Percentiles rank a stretch among this genome's conserved stretches.
phyloP scores from a whole-genome alignment of 1,140 invertebrate genomes.

The Mycetomoellerius zeteki region DNA sequence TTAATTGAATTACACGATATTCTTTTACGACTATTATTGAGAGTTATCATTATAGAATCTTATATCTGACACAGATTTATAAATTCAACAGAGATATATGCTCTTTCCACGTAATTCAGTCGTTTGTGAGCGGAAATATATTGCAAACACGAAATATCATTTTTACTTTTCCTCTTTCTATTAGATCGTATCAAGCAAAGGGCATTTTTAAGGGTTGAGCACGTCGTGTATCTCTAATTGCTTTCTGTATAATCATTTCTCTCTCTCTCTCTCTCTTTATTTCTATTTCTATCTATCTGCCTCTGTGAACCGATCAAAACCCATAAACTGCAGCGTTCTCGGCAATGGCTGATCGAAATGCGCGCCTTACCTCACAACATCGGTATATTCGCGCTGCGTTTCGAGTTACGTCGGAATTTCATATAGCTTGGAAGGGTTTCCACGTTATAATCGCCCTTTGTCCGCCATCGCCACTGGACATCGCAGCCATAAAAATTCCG shows the following conservation, averaged over 20 bases:
- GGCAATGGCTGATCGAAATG: slow-evolving; percentile 39
- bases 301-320: slow-evolving; percentile 2
- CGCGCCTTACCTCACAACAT: slow-evolving; percentile 24
- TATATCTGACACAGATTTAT: neutral
- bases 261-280: neutral
- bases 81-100: neutral
- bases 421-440: slow-evolving; percentile 17
- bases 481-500: slow-evolving; percentile 16
- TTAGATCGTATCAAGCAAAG: slow-evolving; percentile 2
- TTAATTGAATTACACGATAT: neutral
- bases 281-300: neutral
- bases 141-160: neutral
- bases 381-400: slow-evolving; percentile 43
- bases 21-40: slow-evolving; percentile 4
- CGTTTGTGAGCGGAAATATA: neutral
- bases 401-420: slow-evolving; percentile 47
- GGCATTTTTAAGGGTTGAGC: slow-evolving; percentile 13
- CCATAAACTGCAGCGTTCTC: slow-evolving; percentile 40
- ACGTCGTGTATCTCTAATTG: slow-evolving; percentile 6
- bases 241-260: neutral
- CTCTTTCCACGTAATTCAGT: neutral
- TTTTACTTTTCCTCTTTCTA: neutral
- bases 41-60: neutral
- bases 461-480: neutral
- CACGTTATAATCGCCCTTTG: slow-evolving; percentile 36